Evolutionary conservation across 35 echinoderm and acorn worm genomes (phyloP).

Genomic region (Strongylocentrotus purpuratus): DNA sequence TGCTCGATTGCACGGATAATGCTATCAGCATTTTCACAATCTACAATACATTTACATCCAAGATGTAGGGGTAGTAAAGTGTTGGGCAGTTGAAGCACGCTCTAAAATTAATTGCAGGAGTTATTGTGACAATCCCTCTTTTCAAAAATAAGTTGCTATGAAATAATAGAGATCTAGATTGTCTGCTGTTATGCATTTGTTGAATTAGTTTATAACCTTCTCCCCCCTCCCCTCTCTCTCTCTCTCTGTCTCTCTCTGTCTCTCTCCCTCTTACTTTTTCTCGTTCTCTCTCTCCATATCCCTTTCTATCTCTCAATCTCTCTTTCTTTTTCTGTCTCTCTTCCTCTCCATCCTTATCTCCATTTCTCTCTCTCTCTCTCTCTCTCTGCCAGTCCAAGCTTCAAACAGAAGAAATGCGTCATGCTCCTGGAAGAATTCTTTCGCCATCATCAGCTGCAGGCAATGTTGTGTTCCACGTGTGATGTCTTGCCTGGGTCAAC

Average conservation of each 20-base stretch:
- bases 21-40: too few relatives aligned
- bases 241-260: not conserved
- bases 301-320: not conserved
- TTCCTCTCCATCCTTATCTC: conserved; percentile 46
- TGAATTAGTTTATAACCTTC: not conserved
- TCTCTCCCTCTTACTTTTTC: not conserved
- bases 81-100: too few relatives aligned
- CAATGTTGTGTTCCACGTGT: conserved; percentile 78
- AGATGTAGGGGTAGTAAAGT: too few relatives aligned
- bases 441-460: conserved; percentile 44
- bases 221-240: not conserved
- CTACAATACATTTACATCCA: too few relatives aligned
- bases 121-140: too few relatives aligned
- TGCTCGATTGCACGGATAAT: too few relatives aligned
- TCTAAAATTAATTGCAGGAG: too few relatives aligned
- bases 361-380: not conserved
- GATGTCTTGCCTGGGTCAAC: not conserved
- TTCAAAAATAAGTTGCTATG: too few relatives aligned
- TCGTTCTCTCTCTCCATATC: not conserved
- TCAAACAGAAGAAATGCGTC: conserved; percentile 86
- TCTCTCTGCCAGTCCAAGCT: conserved; percentile 78
- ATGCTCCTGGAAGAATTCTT: conserved; percentile 83
- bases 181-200: too few relatives aligned
- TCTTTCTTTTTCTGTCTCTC: not conserved
- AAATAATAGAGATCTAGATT: too few relatives aligned